Evolutionary conservation across 2,888 invertebrate genomes (phyloP), one percentile per base, ranked within the genome.

Genomic region (Proisotoma minuta): DNA sequence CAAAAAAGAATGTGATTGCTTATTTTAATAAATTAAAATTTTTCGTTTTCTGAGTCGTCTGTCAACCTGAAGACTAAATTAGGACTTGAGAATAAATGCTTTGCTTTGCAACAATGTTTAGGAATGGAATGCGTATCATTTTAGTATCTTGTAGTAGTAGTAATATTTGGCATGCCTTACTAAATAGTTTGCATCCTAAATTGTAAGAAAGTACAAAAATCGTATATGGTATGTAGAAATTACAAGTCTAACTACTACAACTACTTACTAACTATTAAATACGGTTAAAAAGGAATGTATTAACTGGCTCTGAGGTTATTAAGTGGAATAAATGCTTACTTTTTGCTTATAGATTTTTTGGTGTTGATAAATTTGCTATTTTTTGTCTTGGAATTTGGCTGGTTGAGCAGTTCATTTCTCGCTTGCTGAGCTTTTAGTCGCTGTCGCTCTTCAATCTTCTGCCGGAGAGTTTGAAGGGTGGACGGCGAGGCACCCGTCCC

Each of bases 401-500:
- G 70, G 18, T 66, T 58, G 48, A 69, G 65, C 60, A 69, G 63
- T 61, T 72, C 73, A 58, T 72, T 70, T 54, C 70, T 69, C 22
- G 71, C 65, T 59, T 73, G 72, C 51, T 70, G 71, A 57, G 74
- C 73, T 66, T 75, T 75, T 22, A 76, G 70, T 63, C 76, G 73
- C 68, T 77, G 77, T 48, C 78, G 74, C 62, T 78, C 78, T 68
- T 78, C 76, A 34, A 79, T 77, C 65, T 78, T 78, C 51, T 76
- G 75, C n/a, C 78, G 74, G 20, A 79, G 75, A n/a, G 77, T 77
- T 10, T 77, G 73, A 15, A 79, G 75, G 0, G 78, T 79, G 8
- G 77, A 73, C 8, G 78, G 76, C 23, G 77, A 78, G 47, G 79
- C 79, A 43, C 79, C 79, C 3, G 78, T 79, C 18, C 79, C 79